Conservation (phyloP, 53 echinoderm and acorn worm species). For the Mesocentrotus franciscanus region DNA sequence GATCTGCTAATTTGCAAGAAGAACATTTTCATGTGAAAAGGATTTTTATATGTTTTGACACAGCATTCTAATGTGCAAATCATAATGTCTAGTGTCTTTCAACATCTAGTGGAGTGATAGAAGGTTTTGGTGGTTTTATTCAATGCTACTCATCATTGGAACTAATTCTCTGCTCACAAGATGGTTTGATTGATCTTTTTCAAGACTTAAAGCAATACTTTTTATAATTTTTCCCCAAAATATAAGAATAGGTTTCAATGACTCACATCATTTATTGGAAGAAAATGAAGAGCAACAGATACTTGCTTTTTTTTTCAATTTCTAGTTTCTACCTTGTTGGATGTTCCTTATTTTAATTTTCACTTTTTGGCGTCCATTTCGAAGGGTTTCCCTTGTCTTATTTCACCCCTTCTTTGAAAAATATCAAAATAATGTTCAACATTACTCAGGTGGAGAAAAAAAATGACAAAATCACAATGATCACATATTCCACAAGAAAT, state of each 20-base stretch:
- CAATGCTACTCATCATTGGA: neutral
- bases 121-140: too few species aligned
- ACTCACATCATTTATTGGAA: neutral
- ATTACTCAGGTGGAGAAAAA: neutral
- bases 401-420: neutral
- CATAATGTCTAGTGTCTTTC: neutral
- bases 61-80: neutral
- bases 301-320: neutral
- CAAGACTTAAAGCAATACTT: neutral
- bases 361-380: neutral
- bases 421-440: slow-evolving; percentile 20
- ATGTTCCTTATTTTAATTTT: neutral
- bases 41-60: neutral
- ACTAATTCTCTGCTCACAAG: neutral
- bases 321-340: neutral
- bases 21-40: neutral
- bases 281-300: neutral
- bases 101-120: too few species aligned
- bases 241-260: neutral
- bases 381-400: neutral
- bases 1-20: neutral
- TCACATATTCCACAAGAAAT: slow-evolving; percentile 35
- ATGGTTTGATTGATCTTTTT: neutral
- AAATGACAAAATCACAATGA: slow-evolving; percentile 10
- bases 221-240: neutral